phyloP scores from a whole-genome alignment of 2,888 invertebrate species.

The Synergus japonicus region DNA sequence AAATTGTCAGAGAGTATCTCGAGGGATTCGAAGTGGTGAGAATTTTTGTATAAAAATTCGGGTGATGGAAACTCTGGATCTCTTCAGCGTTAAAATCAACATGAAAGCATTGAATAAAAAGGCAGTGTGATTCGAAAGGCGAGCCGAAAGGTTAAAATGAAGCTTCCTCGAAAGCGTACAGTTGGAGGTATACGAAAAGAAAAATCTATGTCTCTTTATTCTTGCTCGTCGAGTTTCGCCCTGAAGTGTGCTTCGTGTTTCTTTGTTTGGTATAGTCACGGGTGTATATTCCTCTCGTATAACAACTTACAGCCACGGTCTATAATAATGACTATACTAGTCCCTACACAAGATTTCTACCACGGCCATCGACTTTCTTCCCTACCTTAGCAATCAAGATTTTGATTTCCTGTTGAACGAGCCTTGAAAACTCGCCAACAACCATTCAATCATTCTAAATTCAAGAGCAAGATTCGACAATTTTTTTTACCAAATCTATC shows the following conservation, averaged over 20 bases:
- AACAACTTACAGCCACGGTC: not conserved
- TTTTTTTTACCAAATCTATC: too few relatives aligned
- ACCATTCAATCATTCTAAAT: not conserved
- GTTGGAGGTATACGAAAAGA: not conserved
- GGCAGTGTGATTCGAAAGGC: not conserved
- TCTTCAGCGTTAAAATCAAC: not conserved
- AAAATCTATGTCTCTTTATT: not conserved
- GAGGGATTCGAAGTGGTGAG: not conserved
- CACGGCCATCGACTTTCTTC: conserved; percentile 9
- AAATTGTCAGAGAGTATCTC: not conserved
- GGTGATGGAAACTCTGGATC: not conserved
- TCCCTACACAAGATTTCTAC: conserved; percentile 1
- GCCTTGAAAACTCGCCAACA: not conserved
- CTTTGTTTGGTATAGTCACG: conserved; percentile 13
- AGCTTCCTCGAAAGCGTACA: conserved; percentile 6
- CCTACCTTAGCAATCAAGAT: conserved; percentile 7
- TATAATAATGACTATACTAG: conserved; percentile 6
- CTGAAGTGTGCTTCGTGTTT: conserved; percentile 16
- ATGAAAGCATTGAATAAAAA: conserved; percentile 8
- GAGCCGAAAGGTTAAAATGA: conserved; percentile 13
- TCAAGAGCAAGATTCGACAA: not conserved
- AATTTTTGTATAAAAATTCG: not conserved
- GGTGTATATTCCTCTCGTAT: not conserved
- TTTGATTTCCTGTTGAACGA: conserved; percentile 5
- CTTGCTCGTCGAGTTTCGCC: not conserved